Evolutionary conservation across 1,140 invertebrate species (phyloP), one percentile per base, ranked within the genome.

Genomic region (Schlechtendalia chinensis): DNA sequence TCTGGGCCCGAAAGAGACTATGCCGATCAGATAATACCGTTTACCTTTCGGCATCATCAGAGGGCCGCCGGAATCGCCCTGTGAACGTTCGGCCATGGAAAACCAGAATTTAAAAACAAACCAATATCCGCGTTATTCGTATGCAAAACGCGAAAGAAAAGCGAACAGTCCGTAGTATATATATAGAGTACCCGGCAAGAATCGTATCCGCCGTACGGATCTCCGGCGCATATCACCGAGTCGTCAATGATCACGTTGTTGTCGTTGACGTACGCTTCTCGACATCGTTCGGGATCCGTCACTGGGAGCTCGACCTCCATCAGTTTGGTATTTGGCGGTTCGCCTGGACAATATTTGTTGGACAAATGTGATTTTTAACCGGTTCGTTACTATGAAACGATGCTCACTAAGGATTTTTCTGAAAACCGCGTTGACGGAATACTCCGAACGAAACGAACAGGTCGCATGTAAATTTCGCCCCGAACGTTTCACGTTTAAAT

Each of bases 51-150:
- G 87, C 24, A 86, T 84, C 91, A 95, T 93, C 5, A 95, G 84
- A 0, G 94, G 93, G n/a, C 94, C 94, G 12, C 94, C 94, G 45
- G 93, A 95, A 85, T 96, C 94, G 19, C 94, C 94, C 88, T 89
- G 82, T 77, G 85, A 79, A 29, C 17, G n/a, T n/a, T 22, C 11
- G 27, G 1, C 32, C 3, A 39, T 39, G 3, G 8, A 39, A 39
- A 39, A 39, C 32, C 3, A 39, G 8, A 10, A 47, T 16, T 22
- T 47, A 22, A 24, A 0, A 47, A 10, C 45, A 17, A 1, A 47
- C 22, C 1, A 47, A 4, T n/a, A 22, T 59, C 8, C 32, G 32
- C 32, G 32, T 39, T 39, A 39, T 59, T 14, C 6, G 47, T 14
- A 69, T 6, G 1, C 24, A 47, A 10, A 47, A 12, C n/a, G 4